Base-by-base conservation (phyloP, 2,888 invertebrate genomes). In the Trichogramma dendrolimi region DNA sequence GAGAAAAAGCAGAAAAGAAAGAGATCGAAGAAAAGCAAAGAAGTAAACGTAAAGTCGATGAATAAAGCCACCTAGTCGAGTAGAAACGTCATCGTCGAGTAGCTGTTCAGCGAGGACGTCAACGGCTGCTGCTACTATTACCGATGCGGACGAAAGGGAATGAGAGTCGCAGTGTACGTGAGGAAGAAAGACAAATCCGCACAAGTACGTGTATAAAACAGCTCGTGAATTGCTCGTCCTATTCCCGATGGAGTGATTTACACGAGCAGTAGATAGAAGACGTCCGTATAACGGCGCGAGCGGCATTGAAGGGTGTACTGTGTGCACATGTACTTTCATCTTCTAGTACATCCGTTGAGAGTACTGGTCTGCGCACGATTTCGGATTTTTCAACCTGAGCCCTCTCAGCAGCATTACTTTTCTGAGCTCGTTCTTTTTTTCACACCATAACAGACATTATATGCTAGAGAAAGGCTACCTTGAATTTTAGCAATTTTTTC, bases 231-330 rank as follows among this genome's bases (percentile, higher is more conserved):
- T 6, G 39, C 39, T 39, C 51, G 47, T 41, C 5, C 51, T 48
- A 58, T 57, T 62, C 62, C 64, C 65, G n/a, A 4, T 4, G 58
- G 65, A 59, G 51, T 56, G 60, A 62, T 65, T 62, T 60, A 51
- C 60, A 52, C 58, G 44, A 27, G 14, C n/a, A 8, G 8, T 11
- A 10, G 40, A 39, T 7, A 52, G 27, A 27, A 27, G 27, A 27
- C 27, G 27, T 27, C 27, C 27, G 27, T 27, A 27, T 27, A 27
- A 27, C 27, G 27, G 27, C 27, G 27, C 1, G 27, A 27, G 27
- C 27, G 27, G 27, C 27, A 27, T 27, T 27, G 27, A 27, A 27
- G 27, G 27, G 27, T 27, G 27, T 27, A 27, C 27, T 27, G 27
- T 27, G 27, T 27, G 27, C 27, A 27, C 27, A 27, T 27, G 27